Conservation (phyloP, 1,140 invertebrate genomes). For the Plectus sambesii region DNA sequence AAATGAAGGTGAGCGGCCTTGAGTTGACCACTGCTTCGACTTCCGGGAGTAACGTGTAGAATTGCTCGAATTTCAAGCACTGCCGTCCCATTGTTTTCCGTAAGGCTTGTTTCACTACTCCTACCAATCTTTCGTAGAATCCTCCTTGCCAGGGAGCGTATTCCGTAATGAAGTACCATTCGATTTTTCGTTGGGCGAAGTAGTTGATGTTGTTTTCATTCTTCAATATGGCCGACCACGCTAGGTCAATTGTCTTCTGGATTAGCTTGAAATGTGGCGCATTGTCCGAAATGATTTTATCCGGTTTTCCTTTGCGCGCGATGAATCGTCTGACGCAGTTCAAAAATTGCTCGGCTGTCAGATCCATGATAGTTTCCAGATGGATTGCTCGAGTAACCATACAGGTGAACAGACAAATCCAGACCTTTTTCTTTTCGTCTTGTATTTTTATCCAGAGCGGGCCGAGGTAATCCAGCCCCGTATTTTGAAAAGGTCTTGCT, state of each 20-base stretch:
- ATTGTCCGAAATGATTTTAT: slow-evolving; percentile 17
- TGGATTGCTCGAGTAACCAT: slow-evolving; percentile 25
- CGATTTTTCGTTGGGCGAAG: slow-evolving; percentile 5
- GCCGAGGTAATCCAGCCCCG: slow-evolving; percentile 23
- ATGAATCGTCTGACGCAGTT: slow-evolving; percentile 22
- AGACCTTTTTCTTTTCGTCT: slow-evolving; percentile 22
- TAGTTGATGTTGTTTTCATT: too few relatives aligned
- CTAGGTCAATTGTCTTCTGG: slow-evolving; percentile 29
- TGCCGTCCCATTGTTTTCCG: slow-evolving; percentile 35
- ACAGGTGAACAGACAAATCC: slow-evolving; percentile 31
- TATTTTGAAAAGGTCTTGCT: slow-evolving; percentile 22
- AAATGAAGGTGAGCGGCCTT: slow-evolving; percentile 29
- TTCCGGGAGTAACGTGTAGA: slow-evolving; percentile 33
- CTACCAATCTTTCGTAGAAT: slow-evolving; percentile 46
- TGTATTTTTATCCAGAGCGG: slow-evolving; percentile 23
- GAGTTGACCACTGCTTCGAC: slow-evolving; percentile 24
- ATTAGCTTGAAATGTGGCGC: slow-evolving; percentile 45
- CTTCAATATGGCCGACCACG: too few relatives aligned
- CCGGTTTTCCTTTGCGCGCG: slow-evolving; percentile 9
- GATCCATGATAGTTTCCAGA: slow-evolving; percentile 14
- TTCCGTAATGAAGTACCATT: slow-evolving; percentile 45
- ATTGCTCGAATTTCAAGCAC: slow-evolving; percentile 25
- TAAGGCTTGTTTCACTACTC: slow-evolving; percentile 30
- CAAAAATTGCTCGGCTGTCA: slow-evolving; percentile 22
- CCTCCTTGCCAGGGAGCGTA: slow-evolving; percentile 48